Evolutionary conservation across 2,888 invertebrate species (phyloP), one percentile per base, ranked within the genome.

Genomic region (Graphium colonna): DNA sequence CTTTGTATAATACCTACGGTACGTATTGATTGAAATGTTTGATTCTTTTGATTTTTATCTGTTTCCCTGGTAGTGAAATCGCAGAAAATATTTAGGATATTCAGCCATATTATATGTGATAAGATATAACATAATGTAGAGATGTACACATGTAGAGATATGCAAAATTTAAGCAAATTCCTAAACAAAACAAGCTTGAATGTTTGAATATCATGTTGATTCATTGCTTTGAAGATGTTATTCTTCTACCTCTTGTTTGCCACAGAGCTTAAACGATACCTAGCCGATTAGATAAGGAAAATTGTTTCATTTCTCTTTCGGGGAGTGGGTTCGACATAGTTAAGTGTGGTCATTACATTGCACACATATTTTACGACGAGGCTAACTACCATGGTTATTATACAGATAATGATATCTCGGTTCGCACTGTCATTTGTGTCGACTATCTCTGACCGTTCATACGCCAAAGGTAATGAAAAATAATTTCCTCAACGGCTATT

Each of bases 351-450:
- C 36, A n/a, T 41, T 45, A 17, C 45, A 45, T 54, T 54, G 44
- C 41, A 40, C 15, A 36, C 51, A 54, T 45, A 50, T 41, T 54
- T 54, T 13, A 44, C 41, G 45, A 46, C 54, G 39, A 49, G 54
- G 54, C 40, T 54, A 54, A 54, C 36, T 50, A 21, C 49, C n/a
- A 21, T 49, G 16, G 49, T 49, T 54, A 50, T 54, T 50, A 53
- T 39, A 49, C 26, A 41, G 54, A 54, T 54, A 54, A 39, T 40
- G 33, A 50, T 41, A 54, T 54, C 26, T 26, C 33, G 33, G 50
- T 54, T 54, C 45, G 50, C 50, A 50, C 17, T 41, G 45, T 54
- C 41, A 54, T 50, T 50, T 50, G 54, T 50, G 44, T 40, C 49
- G 31, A 40, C 49, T 54, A 49, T 49, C 49, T 41, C n/a, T 39